A percentile compares a stretch with the other conserved stretches of the same genome.
These are phyloP conservation scores for Caiman crocodilus DNA, from an alignment of 2,797 vertebrate species.

Conservation along the genomic window DNA sequence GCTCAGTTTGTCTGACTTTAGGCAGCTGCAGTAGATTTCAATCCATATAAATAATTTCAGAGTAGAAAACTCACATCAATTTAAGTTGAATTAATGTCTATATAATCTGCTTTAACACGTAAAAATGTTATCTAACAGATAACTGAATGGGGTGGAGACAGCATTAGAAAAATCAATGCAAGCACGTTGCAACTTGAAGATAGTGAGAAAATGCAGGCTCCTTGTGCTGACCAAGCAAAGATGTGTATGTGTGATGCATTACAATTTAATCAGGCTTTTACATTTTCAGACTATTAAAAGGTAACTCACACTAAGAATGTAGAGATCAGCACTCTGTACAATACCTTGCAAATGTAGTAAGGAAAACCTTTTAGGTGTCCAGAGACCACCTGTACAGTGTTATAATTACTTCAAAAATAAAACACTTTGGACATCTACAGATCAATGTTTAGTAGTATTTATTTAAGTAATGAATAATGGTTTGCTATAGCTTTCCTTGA, in stretches of 20 bases:
- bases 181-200: constrained; percentile 17
- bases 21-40: not conserved
- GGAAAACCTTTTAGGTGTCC: constrained; percentile 15
- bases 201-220: constrained; percentile 14
- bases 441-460: constrained; percentile 53
- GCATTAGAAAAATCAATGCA: constrained; percentile 45
- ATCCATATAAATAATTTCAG: not conserved
- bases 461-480: constrained; percentile 71
- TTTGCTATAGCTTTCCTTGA: constrained; percentile 45
- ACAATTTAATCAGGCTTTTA: constrained; percentile 49
- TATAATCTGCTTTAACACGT: constrained; percentile 46
- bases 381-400: not conserved
- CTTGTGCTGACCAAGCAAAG: constrained; percentile 48
- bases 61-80: constrained; percentile 25
- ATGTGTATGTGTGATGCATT: not conserved
- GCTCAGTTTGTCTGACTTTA: not conserved
- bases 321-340: constrained; percentile 54
- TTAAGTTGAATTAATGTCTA: constrained; percentile 32
- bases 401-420: not conserved
- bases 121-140: constrained; percentile 45
- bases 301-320: constrained; percentile 58
- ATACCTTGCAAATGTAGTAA: constrained; percentile 54
- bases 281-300: constrained; percentile 72
- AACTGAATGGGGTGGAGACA: constrained; percentile 16
- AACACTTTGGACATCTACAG: not conserved